Evolutionary conservation across 30 jellyfish, hydroid and myxozoan genomes (phyloP).

Genomic region (Phacellophora camtschatica): DNA sequence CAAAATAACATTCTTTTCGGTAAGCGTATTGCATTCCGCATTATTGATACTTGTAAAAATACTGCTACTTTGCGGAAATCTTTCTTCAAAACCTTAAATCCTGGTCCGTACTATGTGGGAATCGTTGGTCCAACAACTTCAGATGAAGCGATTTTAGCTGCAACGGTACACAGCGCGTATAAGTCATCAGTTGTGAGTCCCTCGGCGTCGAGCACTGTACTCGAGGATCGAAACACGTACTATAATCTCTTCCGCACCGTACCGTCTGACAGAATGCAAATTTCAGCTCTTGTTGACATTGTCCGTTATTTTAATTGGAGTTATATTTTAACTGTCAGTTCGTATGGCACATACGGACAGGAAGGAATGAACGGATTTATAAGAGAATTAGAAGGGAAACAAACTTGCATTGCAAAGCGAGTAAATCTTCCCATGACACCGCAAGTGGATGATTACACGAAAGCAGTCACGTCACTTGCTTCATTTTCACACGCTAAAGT

Average conservation of each 20-base stretch:
- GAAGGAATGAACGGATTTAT: constrained; percentile 38
- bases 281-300: constrained; percentile 59
- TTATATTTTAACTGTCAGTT: constrained; percentile 52
- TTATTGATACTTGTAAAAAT: constrained; percentile 50
- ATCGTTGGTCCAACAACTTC: constrained; percentile 72
- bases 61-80: constrained; percentile 51
- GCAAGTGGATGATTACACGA: background rate
- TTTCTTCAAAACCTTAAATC: background rate
- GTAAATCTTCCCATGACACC: constrained; percentile 25
- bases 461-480: background rate
- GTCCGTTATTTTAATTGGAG: constrained; percentile 64
- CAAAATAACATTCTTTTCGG: constrained; percentile 10
- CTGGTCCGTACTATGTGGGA: background rate
- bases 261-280: constrained; percentile 69
- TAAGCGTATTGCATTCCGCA: constrained; percentile 29
- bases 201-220: constrained; percentile 50
- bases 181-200: constrained; percentile 46
- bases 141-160: constrained; percentile 61
- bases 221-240: constrained; percentile 56
- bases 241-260: constrained; percentile 70
- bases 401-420: constrained; percentile 43
- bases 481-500: constrained; percentile 8
- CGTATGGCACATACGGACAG: constrained; percentile 73
- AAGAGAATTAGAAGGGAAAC: background rate
- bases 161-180: constrained; percentile 53